These are phyloP conservation scores for Propithecus coquereli DNA, from an alignment of 2,113 vertebrate genomes.

Conservation along the genomic window DNA sequence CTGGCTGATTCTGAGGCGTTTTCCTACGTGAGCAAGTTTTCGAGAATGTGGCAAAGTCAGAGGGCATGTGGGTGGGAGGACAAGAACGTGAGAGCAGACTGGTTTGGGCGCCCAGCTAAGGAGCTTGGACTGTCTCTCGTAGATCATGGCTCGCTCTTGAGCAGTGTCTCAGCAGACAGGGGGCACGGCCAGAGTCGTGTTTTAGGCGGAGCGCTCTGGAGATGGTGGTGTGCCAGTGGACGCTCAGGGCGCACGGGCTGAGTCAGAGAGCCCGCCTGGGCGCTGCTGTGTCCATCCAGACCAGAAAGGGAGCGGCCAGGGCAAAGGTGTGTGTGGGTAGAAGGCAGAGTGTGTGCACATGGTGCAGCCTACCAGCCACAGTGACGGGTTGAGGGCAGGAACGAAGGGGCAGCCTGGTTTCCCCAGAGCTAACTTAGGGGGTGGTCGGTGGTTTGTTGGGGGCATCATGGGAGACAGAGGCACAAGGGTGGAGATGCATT, in stretches of 20 bases:
- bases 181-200: background rate
- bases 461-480: too few species aligned
- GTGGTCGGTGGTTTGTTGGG: background rate
- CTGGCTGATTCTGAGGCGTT: background rate
- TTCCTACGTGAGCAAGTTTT: background rate
- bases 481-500: background rate
- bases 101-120: background rate
- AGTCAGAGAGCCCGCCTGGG: background rate
- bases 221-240: background rate
- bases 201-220: background rate
- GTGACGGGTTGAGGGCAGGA: background rate
- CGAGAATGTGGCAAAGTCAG: background rate
- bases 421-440: background rate
- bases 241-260: background rate
- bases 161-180: fast-evolving
- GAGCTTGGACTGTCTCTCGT: background rate
- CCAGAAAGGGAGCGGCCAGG: background rate
- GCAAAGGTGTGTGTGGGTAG: background rate
- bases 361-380: background rate
- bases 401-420: background rate
- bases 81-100: background rate
- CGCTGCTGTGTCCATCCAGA: background rate
- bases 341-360: background rate
- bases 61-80: background rate
- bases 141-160: background rate